Conservation (phyloP, 2,113 vertebrate species). For the Malurus cyaneus region DNA sequence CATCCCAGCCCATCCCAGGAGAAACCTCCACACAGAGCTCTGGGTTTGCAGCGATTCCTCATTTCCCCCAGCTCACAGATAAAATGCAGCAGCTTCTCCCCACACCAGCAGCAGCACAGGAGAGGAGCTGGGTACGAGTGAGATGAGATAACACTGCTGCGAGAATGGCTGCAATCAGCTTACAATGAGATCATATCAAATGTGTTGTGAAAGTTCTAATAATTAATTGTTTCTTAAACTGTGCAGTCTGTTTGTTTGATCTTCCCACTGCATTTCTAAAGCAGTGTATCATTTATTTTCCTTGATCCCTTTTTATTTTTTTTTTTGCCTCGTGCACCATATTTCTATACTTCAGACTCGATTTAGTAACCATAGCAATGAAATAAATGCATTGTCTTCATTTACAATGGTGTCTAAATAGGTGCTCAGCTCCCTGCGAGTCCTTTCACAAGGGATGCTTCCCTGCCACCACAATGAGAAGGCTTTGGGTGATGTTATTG, state of each 20-base stretch:
- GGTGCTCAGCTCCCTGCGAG: constrained; percentile 18
- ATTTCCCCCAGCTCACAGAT: neutral
- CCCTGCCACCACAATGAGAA: neutral
- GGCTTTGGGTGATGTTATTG: neutral
- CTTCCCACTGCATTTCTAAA: neutral
- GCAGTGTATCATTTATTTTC: neutral
- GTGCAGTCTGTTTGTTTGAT: constrained; percentile 4
- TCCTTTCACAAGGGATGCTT: constrained; percentile 22
- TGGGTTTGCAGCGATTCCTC: neutral
- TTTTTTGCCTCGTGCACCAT: neutral
- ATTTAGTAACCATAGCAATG: constrained; percentile 67
- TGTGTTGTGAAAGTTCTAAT: neutral
- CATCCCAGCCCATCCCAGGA: neutral
- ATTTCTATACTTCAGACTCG: constrained; percentile 36
- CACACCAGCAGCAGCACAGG: neutral
- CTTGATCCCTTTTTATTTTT: neutral
- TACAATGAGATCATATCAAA: neutral
- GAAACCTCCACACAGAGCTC: neutral
- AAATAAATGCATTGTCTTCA: constrained; percentile 59
- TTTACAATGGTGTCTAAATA: constrained; percentile 61
- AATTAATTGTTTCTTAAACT: constrained; percentile 57
- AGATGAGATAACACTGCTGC: neutral
- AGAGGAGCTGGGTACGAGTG: neutral
- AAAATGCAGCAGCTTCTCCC: neutral
- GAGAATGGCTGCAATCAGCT: neutral